A percentile compares a stretch with the other conserved stretches of the same genome.
Evolutionary conservation across 2,888 invertebrate species (phyloP).

Genomic region (Heliconius cydno): DNA sequence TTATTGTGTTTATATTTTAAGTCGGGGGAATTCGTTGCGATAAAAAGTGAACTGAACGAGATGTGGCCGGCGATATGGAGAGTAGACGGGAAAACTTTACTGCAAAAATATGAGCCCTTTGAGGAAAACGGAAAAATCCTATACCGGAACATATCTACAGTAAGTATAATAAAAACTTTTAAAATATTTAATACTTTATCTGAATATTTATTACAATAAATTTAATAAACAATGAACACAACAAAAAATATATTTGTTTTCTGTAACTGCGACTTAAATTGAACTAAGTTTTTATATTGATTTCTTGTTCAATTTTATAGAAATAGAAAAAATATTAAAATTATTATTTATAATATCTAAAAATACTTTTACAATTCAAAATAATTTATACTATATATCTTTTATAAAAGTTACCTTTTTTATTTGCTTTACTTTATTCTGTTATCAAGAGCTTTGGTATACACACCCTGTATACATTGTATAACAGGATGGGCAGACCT

Average conservation of each 20-base stretch:
- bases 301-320: too few relatives aligned
- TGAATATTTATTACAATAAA: neutral
- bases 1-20: constrained; percentile 67
- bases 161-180: constrained; percentile 72
- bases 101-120: constrained; percentile 93
- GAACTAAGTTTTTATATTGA: too few relatives aligned
- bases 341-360: too few relatives aligned
- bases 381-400: neutral
- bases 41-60: constrained; percentile 90
- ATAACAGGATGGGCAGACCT: too few relatives aligned
- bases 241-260: neutral
- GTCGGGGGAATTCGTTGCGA: constrained; percentile 95
- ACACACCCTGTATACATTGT: too few relatives aligned
- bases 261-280: neutral
- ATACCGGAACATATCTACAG: constrained; percentile 94
- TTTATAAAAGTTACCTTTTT: neutral
- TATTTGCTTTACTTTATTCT: neutral
- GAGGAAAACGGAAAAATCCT: constrained; percentile 91
- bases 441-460: too few relatives aligned
- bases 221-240: neutral
- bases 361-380: too few relatives aligned
- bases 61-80: constrained; percentile 96
- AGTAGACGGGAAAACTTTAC: constrained; percentile 92
- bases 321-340: too few relatives aligned
- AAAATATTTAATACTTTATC: neutral